A percentile compares a stretch with the other conserved stretches of the same genome.
Evolutionary conservation across 2,797 vertebrate genomes (phyloP).

Genomic region (Danio tinwini): DNA sequence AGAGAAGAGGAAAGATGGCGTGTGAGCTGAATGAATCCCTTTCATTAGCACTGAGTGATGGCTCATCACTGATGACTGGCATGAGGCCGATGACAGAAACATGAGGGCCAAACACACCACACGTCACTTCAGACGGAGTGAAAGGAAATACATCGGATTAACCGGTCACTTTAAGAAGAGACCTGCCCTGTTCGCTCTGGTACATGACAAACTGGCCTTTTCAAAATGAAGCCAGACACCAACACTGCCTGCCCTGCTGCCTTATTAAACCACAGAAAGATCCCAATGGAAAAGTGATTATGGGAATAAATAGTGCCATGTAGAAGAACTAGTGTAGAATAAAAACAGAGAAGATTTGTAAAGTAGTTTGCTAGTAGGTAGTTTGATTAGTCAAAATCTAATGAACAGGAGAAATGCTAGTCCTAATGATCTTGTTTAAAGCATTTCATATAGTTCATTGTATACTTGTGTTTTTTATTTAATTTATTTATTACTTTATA

Average conservation of each 20-base stretch:
- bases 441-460: background rate
- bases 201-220: slow-evolving; percentile 36
- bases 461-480: too few relatives aligned
- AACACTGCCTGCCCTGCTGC: background rate
- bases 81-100: slow-evolving; percentile 27
- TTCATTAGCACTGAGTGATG: slow-evolving; percentile 48
- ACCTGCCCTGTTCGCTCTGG: slow-evolving; percentile 5
- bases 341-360: background rate
- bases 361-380: background rate
- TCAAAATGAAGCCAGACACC: slow-evolving; percentile 4
- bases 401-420: background rate
- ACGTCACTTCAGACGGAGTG: slow-evolving; percentile 19
- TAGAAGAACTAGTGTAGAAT: background rate
- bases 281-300: background rate
- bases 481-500: too few relatives aligned
- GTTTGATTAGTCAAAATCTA: background rate
- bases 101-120: background rate
- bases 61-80: slow-evolving; percentile 44
- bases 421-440: background rate
- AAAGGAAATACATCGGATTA: slow-evolving; percentile 12
- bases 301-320: background rate
- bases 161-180: slow-evolving; percentile 17
- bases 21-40: slow-evolving; percentile 47
- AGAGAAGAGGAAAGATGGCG: slow-evolving; percentile 44
- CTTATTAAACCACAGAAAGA: slow-evolving; percentile 1